A percentile compares a stretch with the other conserved stretches of the same genome.
phyloP scores from a whole-genome alignment of 2,113 vertebrate genomes.

The Sphaerodactylus townsendi region DNA sequence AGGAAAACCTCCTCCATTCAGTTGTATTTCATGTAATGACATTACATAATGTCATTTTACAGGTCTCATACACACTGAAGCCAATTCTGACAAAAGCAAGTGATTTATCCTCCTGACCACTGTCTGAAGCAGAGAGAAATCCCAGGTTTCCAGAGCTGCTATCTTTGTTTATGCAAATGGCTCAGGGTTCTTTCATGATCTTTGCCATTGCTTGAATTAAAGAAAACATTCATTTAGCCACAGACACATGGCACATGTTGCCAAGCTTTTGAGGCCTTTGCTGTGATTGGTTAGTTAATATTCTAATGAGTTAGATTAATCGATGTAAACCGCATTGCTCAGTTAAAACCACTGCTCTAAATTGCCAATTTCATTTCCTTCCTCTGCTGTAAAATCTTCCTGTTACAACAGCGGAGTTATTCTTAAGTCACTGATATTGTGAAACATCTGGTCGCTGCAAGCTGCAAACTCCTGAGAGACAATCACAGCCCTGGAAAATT shows the following conservation, averaged over 20 bases:
- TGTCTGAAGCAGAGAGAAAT: neutral
- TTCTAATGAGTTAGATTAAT: constrained; percentile 72
- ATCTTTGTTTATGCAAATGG: constrained; percentile 27
- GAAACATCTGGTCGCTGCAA: constrained; percentile 79
- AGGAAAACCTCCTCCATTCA: constrained; percentile 64
- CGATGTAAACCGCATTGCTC: constrained; percentile 71
- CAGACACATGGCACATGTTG: constrained; percentile 61
- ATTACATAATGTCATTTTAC: too few relatives aligned
- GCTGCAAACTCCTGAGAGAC: constrained; percentile 73
- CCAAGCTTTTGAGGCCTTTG: constrained; percentile 43
- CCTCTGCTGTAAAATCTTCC: constrained; percentile 68
- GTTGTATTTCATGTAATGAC: constrained; percentile 71
- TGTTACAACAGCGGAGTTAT: constrained; percentile 72
- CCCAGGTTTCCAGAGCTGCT: too few relatives aligned
- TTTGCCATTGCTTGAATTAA: constrained; percentile 48
- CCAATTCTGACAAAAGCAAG: too few relatives aligned
- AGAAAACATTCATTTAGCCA: constrained; percentile 58
- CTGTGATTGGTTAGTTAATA: constrained; percentile 68
- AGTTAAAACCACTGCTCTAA: constrained; percentile 69
- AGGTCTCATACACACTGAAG: too few relatives aligned
- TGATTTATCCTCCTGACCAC: too few relatives aligned
- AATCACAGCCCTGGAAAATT: constrained; percentile 67
- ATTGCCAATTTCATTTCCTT: constrained; percentile 74
- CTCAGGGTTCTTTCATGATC: constrained; percentile 31
- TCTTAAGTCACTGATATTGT: constrained; percentile 69